Evolutionary conservation across 2,888 invertebrate genomes (phyloP).

Genomic region (Clunio marinus): DNA sequence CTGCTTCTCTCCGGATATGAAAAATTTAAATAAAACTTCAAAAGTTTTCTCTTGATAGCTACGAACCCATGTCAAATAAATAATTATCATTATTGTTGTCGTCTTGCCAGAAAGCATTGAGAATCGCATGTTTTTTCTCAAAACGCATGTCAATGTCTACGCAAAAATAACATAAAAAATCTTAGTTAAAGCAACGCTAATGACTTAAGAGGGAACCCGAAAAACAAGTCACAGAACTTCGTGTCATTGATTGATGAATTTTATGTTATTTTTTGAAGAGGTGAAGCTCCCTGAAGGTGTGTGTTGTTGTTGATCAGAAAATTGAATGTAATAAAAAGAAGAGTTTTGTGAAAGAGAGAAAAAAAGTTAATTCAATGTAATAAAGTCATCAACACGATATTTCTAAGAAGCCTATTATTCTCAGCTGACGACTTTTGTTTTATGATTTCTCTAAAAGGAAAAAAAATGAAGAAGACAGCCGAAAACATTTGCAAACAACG

Average conservation of each 20-base stretch:
- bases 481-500: too few relatives aligned
- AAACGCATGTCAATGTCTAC: too few relatives aligned
- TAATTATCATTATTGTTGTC: not conserved
- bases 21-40: slow-evolving; percentile 8
- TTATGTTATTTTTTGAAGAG: not conserved
- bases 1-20: not conserved
- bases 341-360: not conserved
- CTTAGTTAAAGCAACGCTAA: slow-evolving; percentile 11
- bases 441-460: not conserved
- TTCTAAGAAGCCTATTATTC: not conserved
- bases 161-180: slow-evolving; percentile 5
- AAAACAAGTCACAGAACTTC: slow-evolving; percentile 19
- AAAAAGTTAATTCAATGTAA: slow-evolving; percentile 22
- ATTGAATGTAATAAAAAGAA: not conserved
- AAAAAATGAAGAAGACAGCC: not conserved
- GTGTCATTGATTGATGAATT: slow-evolving; percentile 38
- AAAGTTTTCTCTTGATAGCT: not conserved
- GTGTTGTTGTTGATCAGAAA: slow-evolving; percentile 15
- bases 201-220: slow-evolving; percentile 31
- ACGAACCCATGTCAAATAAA: slow-evolving; percentile 30
- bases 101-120: not conserved
- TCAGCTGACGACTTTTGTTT: not conserved
- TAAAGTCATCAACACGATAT: slow-evolving; percentile 36
- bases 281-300: not conserved
- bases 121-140: not conserved